These are phyloP conservation scores for Fulica atra DNA, from an alignment of 2,113 vertebrate genomes.

Conservation along the genomic window DNA sequence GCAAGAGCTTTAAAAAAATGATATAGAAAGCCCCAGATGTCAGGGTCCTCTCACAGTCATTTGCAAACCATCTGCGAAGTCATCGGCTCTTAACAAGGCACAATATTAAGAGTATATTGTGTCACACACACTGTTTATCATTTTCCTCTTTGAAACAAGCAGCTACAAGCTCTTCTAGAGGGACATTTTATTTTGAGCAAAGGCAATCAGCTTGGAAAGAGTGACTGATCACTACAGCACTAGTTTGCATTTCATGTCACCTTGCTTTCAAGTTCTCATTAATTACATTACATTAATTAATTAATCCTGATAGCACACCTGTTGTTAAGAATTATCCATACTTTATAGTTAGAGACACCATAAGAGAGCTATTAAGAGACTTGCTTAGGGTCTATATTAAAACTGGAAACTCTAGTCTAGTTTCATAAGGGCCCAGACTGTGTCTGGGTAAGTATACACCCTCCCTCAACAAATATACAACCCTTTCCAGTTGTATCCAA, in stretches of 20 bases:
- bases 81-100: not conserved
- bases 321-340: slow-evolving; percentile 53
- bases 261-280: slow-evolving; percentile 64
- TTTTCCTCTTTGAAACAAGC: slow-evolving; percentile 16
- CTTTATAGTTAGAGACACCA: slow-evolving; percentile 6
- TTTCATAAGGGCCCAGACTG: not conserved
- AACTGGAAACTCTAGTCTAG: not conserved
- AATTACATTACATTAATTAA: slow-evolving; percentile 70
- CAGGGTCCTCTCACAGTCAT: not conserved
- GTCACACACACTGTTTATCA: not conserved
- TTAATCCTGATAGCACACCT: slow-evolving; percentile 64
- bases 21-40: not conserved
- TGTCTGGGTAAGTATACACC: not conserved
- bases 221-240: slow-evolving; percentile 35
- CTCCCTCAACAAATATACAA: too few species aligned
- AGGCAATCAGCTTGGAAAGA: slow-evolving; percentile 56
- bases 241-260: slow-evolving; percentile 66
- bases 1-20: not conserved
- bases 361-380: not conserved
- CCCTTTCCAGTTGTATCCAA: not conserved
- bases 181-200: slow-evolving; percentile 9
- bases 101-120: slow-evolving; percentile 1
- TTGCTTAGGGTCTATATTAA: not conserved
- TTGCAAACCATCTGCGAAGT: not conserved
- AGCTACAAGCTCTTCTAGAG: slow-evolving; percentile 20